Base-by-base conservation (phyloP, 2,797 vertebrate genomes). In the Spea hammondii region DNA sequence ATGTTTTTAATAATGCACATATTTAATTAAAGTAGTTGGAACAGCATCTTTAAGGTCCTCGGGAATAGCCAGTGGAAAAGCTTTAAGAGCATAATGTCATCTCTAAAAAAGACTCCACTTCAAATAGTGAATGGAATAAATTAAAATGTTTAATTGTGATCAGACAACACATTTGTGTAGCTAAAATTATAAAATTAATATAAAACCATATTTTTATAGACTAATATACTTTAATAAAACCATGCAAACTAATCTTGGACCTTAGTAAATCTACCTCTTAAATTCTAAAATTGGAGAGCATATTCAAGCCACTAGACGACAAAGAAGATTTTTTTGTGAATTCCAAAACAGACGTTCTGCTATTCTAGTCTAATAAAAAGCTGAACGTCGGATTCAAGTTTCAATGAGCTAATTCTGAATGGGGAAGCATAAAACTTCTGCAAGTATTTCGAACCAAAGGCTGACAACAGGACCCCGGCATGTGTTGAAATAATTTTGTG, bases 331-430 rank as follows among this genome's bases (percentile, higher is more conserved):
- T 45, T 32, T 32, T 5, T 11, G 8, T 7, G 14, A 17, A 65
- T 45, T 9, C 60, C 17, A 17, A 47, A 65, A 44, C n/a, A 65
- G 64, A 65, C 32, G 2, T 65, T n/a, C 64, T 65, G 64, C 64
- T 11, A 47, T 65, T 11, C 64, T 12, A 65, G 9, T 46, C 11
- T 65, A 44, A 45, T 65, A 65, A 45, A 5, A 67, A 67, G 46
- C 48, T 12, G 46, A n/a, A 11, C 32, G 44, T 4, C 4, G 46
- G 64, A 11, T 65, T 65, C 65, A 67, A n/a, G 65, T 7, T n/a
- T 49, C 45, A 67, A 49, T 67, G 46, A 46, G 65, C 65, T 67
- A 49, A 67, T 67, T 67, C 4, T 67, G 65, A 67, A 46, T 11
- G 65, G 46, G 55, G 7, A 59, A 9, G 64, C 32, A 65, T 32